A percentile compares a stretch with the other conserved stretches of the same genome.
Evolutionary conservation across 2,888 invertebrate genomes (phyloP).

Genomic region (Hecatera dysodea): DNA sequence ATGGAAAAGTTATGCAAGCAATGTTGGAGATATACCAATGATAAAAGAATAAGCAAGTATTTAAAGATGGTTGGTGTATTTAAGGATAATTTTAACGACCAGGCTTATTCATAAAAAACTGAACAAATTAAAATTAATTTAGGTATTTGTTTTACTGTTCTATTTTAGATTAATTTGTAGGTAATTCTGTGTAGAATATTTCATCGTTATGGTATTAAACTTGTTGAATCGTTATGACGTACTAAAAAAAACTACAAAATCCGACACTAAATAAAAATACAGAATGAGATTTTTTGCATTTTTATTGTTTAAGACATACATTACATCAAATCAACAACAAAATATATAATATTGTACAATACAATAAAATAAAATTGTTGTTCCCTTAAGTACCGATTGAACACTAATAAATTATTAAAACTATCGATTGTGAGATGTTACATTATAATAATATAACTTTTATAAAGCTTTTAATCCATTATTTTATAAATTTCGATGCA

Average conservation of each 20-base stretch:
- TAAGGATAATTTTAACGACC: neutral
- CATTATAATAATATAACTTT: slow-evolving; percentile 40
- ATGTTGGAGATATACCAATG: neutral
- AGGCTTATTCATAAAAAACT: no score
- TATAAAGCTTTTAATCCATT: slow-evolving; percentile 24
- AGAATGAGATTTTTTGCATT: neutral
- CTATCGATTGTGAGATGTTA: slow-evolving; percentile 50
- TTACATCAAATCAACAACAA: slow-evolving; percentile 48
- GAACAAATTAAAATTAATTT: no score
- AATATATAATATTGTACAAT: slow-evolving; percentile 45
- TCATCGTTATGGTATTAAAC: neutral
- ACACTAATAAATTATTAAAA: slow-evolving; percentile 67
- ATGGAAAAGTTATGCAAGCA: neutral
- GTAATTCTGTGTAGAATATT: neutral
- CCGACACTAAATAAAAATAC: slow-evolving; percentile 9
- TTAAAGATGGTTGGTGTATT: neutral
- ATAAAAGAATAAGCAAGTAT: neutral
- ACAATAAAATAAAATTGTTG: slow-evolving; percentile 53
- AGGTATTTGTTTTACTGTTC: no score
- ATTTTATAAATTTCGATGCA: slow-evolving; percentile 52
- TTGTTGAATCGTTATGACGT: neutral
- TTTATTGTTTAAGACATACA: slow-evolving; percentile 44
- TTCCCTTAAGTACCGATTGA: slow-evolving; percentile 74
- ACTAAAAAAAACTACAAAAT: no score
- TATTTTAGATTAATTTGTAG: neutral